Conservation (phyloP, 1,140 invertebrate species). For the Cyclargus thomasi region DNA sequence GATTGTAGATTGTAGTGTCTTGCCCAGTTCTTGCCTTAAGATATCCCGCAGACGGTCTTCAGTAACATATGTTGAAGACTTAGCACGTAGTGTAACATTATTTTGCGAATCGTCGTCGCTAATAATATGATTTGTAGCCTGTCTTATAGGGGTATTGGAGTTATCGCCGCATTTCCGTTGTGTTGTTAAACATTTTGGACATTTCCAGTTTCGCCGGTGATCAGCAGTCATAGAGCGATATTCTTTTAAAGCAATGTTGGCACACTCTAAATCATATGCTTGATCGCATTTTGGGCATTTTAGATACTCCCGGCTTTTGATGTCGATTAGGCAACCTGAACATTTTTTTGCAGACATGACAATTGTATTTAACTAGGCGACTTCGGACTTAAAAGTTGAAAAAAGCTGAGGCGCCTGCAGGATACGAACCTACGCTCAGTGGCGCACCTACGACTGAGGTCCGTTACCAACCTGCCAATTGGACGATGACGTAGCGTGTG, state of each 20-base stretch:
- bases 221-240: neutral
- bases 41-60: conserved; percentile 1
- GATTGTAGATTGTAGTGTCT: conserved; percentile 4
- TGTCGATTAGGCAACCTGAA: neutral
- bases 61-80: neutral
- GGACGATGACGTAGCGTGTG: too few species aligned
- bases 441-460: too few species aligned
- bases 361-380: too few species aligned
- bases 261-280: neutral
- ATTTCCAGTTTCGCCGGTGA: neutral
- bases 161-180: neutral
- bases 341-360: neutral
- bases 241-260: neutral
- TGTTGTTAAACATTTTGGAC: neutral
- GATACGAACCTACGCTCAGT: too few species aligned
- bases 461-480: too few species aligned
- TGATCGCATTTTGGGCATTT: neutral
- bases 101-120: neutral
- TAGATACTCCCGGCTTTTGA: neutral
- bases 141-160: neutral
- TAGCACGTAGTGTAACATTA: neutral
- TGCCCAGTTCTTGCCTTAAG: neutral
- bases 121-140: neutral
- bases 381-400: too few species aligned
- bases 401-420: too few species aligned